Evolutionary conservation across 2,113 vertebrate genomes (phyloP), one percentile per base, ranked within the genome.

Genomic region (Callithrix jacchus): DNA sequence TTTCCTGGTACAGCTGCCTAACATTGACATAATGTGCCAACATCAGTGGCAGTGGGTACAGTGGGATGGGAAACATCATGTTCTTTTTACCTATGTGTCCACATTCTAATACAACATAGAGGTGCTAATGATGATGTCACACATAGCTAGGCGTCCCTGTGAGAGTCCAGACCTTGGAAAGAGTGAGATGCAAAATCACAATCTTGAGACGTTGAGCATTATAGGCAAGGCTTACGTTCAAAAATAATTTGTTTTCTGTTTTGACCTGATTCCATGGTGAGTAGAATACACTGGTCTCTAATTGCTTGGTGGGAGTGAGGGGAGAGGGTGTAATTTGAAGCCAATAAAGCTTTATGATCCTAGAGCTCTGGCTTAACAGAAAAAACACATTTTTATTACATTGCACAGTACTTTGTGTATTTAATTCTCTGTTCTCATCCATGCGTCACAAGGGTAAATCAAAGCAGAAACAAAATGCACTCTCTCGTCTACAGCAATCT

Each of bases 401-500:
- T 14, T 32, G 6, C 30, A 11, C 7, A 54, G 45, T 5, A 45
- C 64, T 89, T 56, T 14, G 18, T 40, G 12, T 45, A 8, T 56
- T 40, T 52, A 27, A 27, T 27, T 54, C 11, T 83, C 23, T 85
- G 42, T 40, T 23, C 30, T 84, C 30, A 21, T 6, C 11, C 2
- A 17, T 54, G 49, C 1, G 9, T 14, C 42, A 54, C 66, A 8
- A 12, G 42, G n/a, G 11, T 40, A 64, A 89, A 17, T 42, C 21
- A 40, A 80, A 93, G 70, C 54, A 81, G 76, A 92, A 92, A 95
- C 21, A 52, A 85, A 52, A 71, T 10, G 13, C 27, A n/a, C 13
- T 20, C 35, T 70, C 25, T 81, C 23, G 8, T 20, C 45, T 32
- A 4, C 1, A 16, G 40, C 17, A 3, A 32, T 30, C 45, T 35